phyloP scores from a whole-genome alignment of 2,113 vertebrate genomes.

The Lethenteron reissneri region DNA sequence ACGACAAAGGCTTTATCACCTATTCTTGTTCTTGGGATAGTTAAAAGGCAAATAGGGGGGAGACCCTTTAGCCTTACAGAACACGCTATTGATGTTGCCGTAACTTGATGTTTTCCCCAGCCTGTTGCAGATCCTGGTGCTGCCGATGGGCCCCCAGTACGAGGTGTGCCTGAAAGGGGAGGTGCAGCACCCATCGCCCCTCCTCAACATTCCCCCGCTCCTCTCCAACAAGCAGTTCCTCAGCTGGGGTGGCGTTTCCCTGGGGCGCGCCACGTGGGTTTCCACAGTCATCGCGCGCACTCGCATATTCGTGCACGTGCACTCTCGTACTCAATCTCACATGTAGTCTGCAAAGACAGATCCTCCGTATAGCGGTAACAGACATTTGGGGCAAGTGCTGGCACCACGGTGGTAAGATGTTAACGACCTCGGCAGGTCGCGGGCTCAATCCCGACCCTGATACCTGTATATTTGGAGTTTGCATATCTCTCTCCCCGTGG shows the following conservation, averaged over 20 bases:
- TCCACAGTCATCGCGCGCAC: neutral
- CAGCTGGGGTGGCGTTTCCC: constrained; percentile 60
- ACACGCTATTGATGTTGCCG: too few relatives aligned
- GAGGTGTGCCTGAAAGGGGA: constrained; percentile 60
- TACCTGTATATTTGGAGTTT: too few relatives aligned
- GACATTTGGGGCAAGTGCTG: too few relatives aligned
- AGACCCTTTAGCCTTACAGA: too few relatives aligned
- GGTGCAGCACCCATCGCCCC: constrained; percentile 13
- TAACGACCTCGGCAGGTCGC: too few relatives aligned
- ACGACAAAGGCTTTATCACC: too few relatives aligned
- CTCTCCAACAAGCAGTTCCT: constrained; percentile 84
- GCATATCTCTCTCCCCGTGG: too few relatives aligned
- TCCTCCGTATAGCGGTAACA: too few relatives aligned
- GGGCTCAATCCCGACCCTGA: too few relatives aligned
- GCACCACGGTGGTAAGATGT: too few relatives aligned
- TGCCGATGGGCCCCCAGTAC: constrained; percentile 72
- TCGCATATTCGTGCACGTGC: neutral
- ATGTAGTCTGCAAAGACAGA: neutral
- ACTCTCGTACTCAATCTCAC: neutral
- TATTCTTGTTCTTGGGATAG: too few relatives aligned
- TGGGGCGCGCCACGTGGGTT: constrained; percentile 67
- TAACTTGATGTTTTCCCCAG: constrained; percentile 20
- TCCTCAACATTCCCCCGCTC: constrained; percentile 37
- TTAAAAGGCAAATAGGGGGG: too few relatives aligned
- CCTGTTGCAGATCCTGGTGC: constrained; percentile 57